phyloP scores from a whole-genome alignment of 35 echinoderm and acorn worm genomes.

The Heliocidaris erythrogramma region DNA sequence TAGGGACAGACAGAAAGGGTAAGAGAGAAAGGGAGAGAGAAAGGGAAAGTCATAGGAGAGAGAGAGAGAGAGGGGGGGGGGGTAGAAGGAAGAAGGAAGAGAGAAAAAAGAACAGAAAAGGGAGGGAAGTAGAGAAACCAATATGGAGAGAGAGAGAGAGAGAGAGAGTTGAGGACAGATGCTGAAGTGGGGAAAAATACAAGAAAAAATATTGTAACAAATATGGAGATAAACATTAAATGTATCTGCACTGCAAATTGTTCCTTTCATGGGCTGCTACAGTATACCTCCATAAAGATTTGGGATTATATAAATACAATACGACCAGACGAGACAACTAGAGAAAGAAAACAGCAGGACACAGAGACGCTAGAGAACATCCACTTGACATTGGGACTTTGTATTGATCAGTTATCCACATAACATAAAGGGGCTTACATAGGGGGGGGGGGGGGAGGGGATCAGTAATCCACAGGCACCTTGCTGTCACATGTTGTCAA shows the following conservation, averaged over 20 bases:
- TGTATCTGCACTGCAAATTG: too few relatives aligned
- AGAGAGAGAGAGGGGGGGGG: too few relatives aligned
- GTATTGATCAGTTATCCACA: neutral
- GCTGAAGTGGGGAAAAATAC: neutral
- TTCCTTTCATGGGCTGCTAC: neutral
- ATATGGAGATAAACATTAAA: too few relatives aligned
- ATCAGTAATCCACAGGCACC: neutral
- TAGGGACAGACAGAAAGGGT: too few relatives aligned
- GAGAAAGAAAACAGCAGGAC: neutral
- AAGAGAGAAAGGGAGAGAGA: too few relatives aligned
- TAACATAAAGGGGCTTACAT: neutral
- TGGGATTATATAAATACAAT: neutral
- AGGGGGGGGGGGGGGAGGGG: neutral
- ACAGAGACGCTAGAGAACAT: neutral
- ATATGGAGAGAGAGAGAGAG: neutral
- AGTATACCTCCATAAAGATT: neutral
- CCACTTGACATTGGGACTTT: neutral
- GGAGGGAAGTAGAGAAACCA: neutral
- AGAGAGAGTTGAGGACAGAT: neutral
- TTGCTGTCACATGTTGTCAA: neutral
- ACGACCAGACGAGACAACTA: neutral
- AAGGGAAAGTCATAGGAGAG: too few relatives aligned
- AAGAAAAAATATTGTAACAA: neutral
- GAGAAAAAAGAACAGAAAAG: neutral
- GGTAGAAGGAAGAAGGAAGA: too few relatives aligned